Evolutionary conservation across 2,888 invertebrate species (phyloP), one percentile per base, ranked within the genome.

Genomic region (Pseudoips prasinana): DNA sequence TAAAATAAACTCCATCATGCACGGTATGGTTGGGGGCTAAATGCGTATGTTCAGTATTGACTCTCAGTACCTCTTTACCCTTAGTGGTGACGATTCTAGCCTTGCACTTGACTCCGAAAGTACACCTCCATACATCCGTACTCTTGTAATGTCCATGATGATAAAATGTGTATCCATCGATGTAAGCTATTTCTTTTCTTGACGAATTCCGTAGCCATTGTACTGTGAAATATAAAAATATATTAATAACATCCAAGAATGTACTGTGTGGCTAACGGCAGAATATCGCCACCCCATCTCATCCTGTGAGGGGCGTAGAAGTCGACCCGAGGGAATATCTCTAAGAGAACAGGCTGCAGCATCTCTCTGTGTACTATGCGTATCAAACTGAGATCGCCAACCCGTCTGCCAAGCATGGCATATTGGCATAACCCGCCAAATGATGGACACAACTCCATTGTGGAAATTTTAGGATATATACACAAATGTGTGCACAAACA

Each of bases 101-200:
- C 10, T 22, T 28, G 7, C 28, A 20, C 7, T 7, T 7, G 7
- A 2, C 2, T n/a, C 20, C 20, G 20, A 20, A 20, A 2, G 20
- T 20, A 20, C 20, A 54, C 3, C 30, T 10, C 53, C 53, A 49
- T 10, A 11, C 2, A 8, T 25, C 4, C 0, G 38, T 51, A 11
- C 4, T 24, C 25, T 29, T 19, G 6, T 25, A 10, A 11, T 8
- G 9, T 11, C 10, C 23, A 3, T 43, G 24, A 6, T 45, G 39
- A 23, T 53, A 54, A 34, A 51, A 66, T 2, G 58, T 47, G 32
- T 53, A 64, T 2, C 57, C 56, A 2, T 61, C 27, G 4, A 64
- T 17, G 4, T 66, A 10, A 1, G 54, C 56, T 7, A 67, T 10
- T 8, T 24, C 11, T 8, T 43, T 58, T 1, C 56, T 59, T 2